Percentiles rank a stretch among this genome's conserved stretches.
Evolutionary conservation across 2,888 invertebrate species (phyloP).

Genomic region (Drosophila buzzatii): DNA sequence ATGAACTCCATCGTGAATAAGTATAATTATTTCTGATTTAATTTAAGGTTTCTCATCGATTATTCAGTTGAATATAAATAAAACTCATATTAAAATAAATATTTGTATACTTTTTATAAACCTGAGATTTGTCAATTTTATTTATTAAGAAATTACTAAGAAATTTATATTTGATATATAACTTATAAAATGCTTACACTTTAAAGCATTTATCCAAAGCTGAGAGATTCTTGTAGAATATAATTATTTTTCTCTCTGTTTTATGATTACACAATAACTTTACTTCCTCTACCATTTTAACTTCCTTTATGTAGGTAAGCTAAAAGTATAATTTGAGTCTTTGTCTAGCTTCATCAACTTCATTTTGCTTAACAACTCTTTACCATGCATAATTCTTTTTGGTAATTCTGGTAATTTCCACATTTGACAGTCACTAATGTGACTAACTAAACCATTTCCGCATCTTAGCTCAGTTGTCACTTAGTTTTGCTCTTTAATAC

Average conservation of each 20-base stretch:
- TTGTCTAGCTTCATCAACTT: neutral
- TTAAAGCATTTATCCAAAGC: neutral
- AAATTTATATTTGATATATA: neutral
- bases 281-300: neutral
- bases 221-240: no score
- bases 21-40: neutral
- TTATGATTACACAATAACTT: neutral
- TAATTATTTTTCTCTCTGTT: neutral
- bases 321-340: neutral
- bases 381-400: neutral
- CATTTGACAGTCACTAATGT: slow-evolving; percentile 3
- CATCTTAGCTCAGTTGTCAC: no score
- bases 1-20: neutral
- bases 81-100: neutral
- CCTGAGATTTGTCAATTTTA: no score
- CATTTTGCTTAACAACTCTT: neutral
- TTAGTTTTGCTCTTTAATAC: neutral
- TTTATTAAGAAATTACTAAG: no score
- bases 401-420: neutral
- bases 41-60: neutral
- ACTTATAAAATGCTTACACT: neutral
- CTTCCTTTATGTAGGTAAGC: neutral
- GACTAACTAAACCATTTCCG: neutral
- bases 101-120: no score
- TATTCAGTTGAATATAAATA: neutral